Conservation (phyloP, 30 jellyfish, hydroid and myxozoan species). For the Cassiopea xamachana region DNA sequence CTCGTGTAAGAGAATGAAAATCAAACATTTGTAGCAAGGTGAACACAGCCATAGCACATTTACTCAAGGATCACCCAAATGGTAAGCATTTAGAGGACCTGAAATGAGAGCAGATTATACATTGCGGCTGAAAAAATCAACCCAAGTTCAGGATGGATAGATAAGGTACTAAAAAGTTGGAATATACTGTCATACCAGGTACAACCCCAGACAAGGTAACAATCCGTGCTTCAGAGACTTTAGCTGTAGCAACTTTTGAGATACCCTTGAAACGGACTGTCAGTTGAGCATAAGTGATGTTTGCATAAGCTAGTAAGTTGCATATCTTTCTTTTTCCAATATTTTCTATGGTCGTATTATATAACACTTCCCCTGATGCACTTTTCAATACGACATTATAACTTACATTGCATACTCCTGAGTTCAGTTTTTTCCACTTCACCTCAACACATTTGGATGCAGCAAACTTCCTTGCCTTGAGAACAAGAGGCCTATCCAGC, state of each 20-base stretch:
- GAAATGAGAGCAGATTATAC: too few species aligned
- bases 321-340: slow-evolving; percentile 3
- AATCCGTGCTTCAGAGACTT: slow-evolving; percentile 6
- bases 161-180: not conserved
- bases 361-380: not conserved
- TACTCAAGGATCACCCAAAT: too few species aligned
- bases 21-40: too few species aligned
- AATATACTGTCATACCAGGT: not conserved
- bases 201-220: not conserved
- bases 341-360: not conserved
- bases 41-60: too few species aligned
- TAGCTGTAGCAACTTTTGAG: slow-evolving; percentile 1
- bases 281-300: slow-evolving; percentile 1
- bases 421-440: slow-evolving; percentile 9
- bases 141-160: not conserved
- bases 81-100: too few species aligned
- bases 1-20: too few species aligned
- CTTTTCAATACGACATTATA: slow-evolving; percentile 11
- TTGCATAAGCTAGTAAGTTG: slow-evolving; percentile 17
- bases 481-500: not conserved
- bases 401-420: slow-evolving; percentile 21
- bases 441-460: slow-evolving; percentile 10
- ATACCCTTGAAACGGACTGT: slow-evolving; percentile 11
- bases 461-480: slow-evolving; percentile 1
- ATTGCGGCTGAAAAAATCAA: not conserved